A percentile compares a stretch with the other conserved stretches of the same genome.
Conservation (phyloP, 1,140 invertebrate genomes). For the Ericerus pela region DNA sequence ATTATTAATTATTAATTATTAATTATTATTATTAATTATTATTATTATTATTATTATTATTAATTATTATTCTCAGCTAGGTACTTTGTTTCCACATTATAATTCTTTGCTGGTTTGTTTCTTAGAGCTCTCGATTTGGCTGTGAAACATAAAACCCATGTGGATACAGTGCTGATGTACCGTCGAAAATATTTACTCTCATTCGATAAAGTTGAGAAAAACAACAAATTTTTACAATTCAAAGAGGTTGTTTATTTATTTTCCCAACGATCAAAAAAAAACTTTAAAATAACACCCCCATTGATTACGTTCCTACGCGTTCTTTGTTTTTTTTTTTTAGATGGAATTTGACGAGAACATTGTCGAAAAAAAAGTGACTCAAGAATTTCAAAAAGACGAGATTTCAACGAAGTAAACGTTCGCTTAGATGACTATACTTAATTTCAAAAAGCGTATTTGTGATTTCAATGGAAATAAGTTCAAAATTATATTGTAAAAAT, state of each 20-base stretch:
- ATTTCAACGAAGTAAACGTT: background rate
- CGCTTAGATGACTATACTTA: no score
- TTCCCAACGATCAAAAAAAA: background rate
- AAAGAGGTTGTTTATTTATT: slow-evolving; percentile 3
- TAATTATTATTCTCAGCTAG: background rate
- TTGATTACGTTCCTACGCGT: background rate
- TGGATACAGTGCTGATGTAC: slow-evolving; percentile 62
- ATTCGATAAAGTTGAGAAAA: slow-evolving; percentile 60
- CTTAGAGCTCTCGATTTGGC: slow-evolving; percentile 68
- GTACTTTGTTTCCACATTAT: background rate
- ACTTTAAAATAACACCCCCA: background rate
- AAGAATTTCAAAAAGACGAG: slow-evolving; percentile 2
- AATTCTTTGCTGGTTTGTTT: slow-evolving; percentile 16
- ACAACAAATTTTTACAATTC: slow-evolving; percentile 44
- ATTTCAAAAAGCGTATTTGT: no score
- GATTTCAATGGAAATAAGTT: no score
- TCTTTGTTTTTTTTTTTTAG: background rate
- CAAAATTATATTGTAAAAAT: no score
- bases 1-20: background rate
- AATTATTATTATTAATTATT: background rate
- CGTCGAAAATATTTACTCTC: slow-evolving; percentile 56
- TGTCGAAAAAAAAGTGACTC: background rate
- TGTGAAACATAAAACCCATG: slow-evolving; percentile 56
- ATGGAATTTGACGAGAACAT: slow-evolving; percentile 3
- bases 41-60: background rate